Evolutionary conservation across 1,140 invertebrate genomes (phyloP).

Genomic region (Drosophila sturtevanti): DNA sequence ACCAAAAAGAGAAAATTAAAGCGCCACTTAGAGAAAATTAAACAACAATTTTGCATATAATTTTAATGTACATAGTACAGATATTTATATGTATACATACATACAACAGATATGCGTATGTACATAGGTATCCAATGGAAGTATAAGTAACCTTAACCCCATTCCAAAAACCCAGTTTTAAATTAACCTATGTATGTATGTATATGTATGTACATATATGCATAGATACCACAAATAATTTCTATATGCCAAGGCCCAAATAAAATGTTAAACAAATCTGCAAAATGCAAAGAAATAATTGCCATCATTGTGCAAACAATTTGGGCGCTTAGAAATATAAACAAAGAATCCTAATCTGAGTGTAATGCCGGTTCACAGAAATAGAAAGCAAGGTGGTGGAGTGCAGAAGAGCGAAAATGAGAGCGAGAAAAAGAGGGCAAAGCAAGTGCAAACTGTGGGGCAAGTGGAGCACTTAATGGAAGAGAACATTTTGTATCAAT

Average conservation of each 20-base stretch:
- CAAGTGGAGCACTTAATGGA: neutral
- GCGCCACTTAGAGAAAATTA: conserved; percentile 29
- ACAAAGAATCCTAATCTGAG: conserved; percentile 6
- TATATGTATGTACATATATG: too few relatives aligned
- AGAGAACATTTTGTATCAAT: neutral
- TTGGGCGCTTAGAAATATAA: neutral
- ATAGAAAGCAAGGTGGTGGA: neutral
- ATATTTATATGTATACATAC: neutral
- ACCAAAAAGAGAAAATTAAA: neutral
- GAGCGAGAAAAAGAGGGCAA: neutral
- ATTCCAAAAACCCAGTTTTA: neutral
- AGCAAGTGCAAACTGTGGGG: neutral
- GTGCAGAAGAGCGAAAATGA: conserved; percentile 4
- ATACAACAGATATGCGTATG: neutral
- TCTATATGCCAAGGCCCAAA: neutral
- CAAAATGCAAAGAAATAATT: conserved; percentile 9
- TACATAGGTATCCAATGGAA: neutral
- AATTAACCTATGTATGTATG: neutral
- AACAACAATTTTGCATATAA: neutral
- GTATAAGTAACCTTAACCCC: neutral
- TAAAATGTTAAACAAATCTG: neutral
- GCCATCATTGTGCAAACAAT: conserved; percentile 9
- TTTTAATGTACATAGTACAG: neutral
- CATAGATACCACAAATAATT: neutral
- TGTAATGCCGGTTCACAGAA: conserved; percentile 8